These are phyloP conservation scores for Phrynocephalus forsythii DNA, from an alignment of 2,797 vertebrate species.

Conservation along the genomic window DNA sequence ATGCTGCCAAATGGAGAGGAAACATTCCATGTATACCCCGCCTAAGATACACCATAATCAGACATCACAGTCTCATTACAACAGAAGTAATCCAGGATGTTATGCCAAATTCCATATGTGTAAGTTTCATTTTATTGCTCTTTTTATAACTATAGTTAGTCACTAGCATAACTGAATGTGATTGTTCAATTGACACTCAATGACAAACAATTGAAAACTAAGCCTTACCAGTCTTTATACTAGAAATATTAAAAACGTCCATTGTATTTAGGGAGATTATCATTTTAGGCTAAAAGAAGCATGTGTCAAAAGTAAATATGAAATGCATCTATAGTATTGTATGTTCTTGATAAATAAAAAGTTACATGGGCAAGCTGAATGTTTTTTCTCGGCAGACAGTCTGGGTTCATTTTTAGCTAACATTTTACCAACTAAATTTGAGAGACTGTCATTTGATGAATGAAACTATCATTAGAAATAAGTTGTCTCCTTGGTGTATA, in stretches of 20 bases:
- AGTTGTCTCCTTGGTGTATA: neutral
- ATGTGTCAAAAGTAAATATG: neutral
- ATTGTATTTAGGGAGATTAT: neutral
- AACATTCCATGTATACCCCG: slow-evolving; percentile 98
- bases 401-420: too few relatives aligned
- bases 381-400: neutral
- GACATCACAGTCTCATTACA: slow-evolving; percentile 72
- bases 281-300: neutral
- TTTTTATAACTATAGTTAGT: slow-evolving; percentile 13
- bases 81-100: slow-evolving; percentile 58
- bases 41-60: slow-evolving; percentile 81
- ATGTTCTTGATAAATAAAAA: neutral
- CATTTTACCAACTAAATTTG: too few relatives aligned
- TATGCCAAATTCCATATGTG: slow-evolving; percentile 34
- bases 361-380: neutral
- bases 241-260: neutral
- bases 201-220: slow-evolving; percentile 7
- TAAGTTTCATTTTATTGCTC: slow-evolving; percentile 37
- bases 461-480: too few relatives aligned
- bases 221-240: neutral
- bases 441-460: too few relatives aligned
- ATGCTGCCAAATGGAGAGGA: slow-evolving; percentile 96
- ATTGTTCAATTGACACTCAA: slow-evolving; percentile 8
- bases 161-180: neutral
- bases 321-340: neutral